A percentile compares a stretch with the other conserved stretches of the same genome.
Evolutionary conservation across 2,113 vertebrate genomes (phyloP).

Genomic region (Elaphurus davidianus): DNA sequence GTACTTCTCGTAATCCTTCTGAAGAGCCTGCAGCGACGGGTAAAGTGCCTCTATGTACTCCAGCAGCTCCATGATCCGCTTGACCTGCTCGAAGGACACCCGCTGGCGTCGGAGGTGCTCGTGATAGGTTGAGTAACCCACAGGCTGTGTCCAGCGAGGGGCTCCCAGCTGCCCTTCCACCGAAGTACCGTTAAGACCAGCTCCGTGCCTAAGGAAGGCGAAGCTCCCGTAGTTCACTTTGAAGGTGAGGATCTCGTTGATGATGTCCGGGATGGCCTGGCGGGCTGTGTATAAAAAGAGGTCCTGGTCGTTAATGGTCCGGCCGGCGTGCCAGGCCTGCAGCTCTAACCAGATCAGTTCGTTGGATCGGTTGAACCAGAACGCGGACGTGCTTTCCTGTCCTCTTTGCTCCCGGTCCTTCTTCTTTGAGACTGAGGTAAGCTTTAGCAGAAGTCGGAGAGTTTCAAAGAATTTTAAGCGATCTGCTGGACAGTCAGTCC

Average conservation of each 20-base stretch:
- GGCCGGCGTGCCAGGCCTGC: slow-evolving; percentile 97
- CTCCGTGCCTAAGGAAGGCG: slow-evolving; percentile 76
- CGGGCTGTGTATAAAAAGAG: slow-evolving; percentile 96
- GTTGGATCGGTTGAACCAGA: slow-evolving; percentile 92
- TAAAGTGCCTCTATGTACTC: slow-evolving; percentile 98
- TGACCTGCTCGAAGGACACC: slow-evolving; percentile 96
- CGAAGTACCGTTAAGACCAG: slow-evolving; percentile 80
- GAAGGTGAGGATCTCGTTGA: slow-evolving; percentile 97
- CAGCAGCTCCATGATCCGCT: slow-evolving; percentile 95
- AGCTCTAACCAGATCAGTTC: slow-evolving; percentile 99
- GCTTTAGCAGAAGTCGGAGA: slow-evolving; percentile 94
- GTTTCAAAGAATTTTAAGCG: slow-evolving; percentile 99
- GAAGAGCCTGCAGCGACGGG: slow-evolving; percentile 96
- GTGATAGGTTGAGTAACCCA: slow-evolving; percentile 84
- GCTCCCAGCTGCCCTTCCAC: slow-evolving; percentile 80
- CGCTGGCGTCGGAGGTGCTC: slow-evolving; percentile 94
- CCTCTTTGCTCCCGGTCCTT: slow-evolving; percentile 98
- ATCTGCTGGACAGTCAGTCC: slow-evolving; percentile 96
- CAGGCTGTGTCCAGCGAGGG: slow-evolving; percentile 73
- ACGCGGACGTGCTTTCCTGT: slow-evolving; percentile 91
- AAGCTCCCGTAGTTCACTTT: slow-evolving; percentile 92
- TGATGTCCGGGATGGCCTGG: slow-evolving; percentile 96
- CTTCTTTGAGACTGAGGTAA: slow-evolving; percentile 99
- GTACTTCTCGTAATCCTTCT: slow-evolving; percentile 97
- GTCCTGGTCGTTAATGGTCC: slow-evolving; percentile 95